Conservation (phyloP, 2,888 invertebrate species). For the Drosophila anceps region DNA sequence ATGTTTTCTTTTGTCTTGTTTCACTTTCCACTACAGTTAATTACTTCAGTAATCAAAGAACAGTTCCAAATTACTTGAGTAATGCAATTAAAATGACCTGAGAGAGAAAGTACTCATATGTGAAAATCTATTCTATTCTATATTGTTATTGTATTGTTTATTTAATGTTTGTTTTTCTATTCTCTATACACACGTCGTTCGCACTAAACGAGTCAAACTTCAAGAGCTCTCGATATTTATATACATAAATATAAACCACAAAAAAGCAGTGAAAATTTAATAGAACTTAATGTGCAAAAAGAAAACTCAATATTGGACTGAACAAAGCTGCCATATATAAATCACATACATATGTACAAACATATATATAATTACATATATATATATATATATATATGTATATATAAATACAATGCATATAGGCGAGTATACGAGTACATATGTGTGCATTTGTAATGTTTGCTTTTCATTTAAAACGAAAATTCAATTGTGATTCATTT, state of each 20-base stretch:
- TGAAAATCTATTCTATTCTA: background rate
- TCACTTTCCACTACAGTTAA: conserved; percentile 5
- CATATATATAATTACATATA: background rate
- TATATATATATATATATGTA: background rate
- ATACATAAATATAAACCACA: conserved; percentile 14
- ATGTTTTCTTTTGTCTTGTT: conserved; percentile 16
- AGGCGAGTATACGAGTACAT: conserved; percentile 19
- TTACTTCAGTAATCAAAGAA: conserved; percentile 19
- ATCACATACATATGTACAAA: conserved; percentile 37
- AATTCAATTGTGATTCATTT: conserved; percentile 75
- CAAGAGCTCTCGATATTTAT: conserved; percentile 56
- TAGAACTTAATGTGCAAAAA: conserved; percentile 35
- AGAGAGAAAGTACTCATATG: conserved; percentile 21
- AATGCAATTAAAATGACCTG: conserved; percentile 34
- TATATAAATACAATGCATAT: background rate
- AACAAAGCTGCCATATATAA: conserved; percentile 73
- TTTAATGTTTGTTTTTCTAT: conserved; percentile 17
- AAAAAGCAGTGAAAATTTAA: conserved; percentile 20
- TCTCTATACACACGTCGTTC: conserved; percentile 31
- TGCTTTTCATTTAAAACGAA: conserved; percentile 61
- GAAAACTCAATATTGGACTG: conserved; percentile 72
- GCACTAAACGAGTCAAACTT: conserved; percentile 37
- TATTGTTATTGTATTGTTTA: conserved; percentile 38
- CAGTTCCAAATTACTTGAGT: conserved; percentile 25
- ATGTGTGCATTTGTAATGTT: conserved; percentile 42